phyloP scores from a whole-genome alignment of 2,888 invertebrate species.

The Napeogenes sylphis region DNA sequence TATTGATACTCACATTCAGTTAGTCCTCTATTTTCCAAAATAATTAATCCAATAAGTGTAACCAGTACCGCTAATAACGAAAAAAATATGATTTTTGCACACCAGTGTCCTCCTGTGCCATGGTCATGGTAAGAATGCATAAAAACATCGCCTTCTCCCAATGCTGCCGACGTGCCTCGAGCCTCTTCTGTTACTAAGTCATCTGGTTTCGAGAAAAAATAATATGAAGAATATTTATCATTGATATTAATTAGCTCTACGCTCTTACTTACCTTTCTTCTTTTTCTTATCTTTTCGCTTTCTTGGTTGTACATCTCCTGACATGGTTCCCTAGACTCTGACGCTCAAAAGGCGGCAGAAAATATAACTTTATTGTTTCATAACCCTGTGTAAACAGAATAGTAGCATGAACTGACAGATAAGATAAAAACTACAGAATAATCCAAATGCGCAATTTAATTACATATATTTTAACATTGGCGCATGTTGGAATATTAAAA shows the following conservation, averaged over 20 bases:
- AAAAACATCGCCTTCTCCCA: conserved; percentile 82
- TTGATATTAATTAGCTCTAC: background rate
- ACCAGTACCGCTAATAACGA: conserved; percentile 83
- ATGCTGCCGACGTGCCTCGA: conserved; percentile 66
- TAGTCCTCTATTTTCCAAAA: conserved; percentile 87
- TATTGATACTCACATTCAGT: conserved; percentile 81
- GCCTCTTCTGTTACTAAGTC: conserved; percentile 68
- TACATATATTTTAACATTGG: conserved; percentile 55
- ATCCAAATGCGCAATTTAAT: conserved; percentile 69
- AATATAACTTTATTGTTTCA: conserved; percentile 66
- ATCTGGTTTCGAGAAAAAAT: conserved; percentile 44
- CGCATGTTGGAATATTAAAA: conserved; percentile 69
- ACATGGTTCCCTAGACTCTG: conserved; percentile 80
- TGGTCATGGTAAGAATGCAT: conserved; percentile 87
- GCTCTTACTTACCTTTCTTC: conserved; percentile 83
- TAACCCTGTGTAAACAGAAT: conserved; percentile 72
- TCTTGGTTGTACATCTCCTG: conserved; percentile 91
- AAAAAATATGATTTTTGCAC: conserved; percentile 90
- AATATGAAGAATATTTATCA: background rate
- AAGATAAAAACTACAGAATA: conserved; percentile 45
- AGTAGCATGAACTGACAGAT: conserved; percentile 52
- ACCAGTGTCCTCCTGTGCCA: conserved; percentile 89
- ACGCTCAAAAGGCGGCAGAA: conserved; percentile 65
- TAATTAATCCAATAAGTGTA: conserved; percentile 86
- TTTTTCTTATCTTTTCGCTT: conserved; percentile 90